Evolutionary conservation across 2,888 invertebrate species (phyloP).

Genomic region (Parnassius glacialis): DNA sequence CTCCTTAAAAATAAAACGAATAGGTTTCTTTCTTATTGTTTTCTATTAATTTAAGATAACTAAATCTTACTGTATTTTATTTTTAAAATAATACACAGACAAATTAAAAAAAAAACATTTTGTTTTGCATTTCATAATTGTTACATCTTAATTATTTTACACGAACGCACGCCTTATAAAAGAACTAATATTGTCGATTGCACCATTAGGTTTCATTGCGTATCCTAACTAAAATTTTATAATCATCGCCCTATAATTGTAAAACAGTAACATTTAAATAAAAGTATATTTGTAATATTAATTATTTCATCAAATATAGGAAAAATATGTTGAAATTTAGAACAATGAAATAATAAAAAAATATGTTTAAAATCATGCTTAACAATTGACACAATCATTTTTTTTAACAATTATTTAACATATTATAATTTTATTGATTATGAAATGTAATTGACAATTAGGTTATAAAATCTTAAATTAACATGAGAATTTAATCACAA

Average conservation of each 20-base stretch:
- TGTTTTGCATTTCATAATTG: slow-evolving; percentile 9
- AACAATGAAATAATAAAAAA: too few relatives aligned
- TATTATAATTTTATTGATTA: not conserved
- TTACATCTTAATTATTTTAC: slow-evolving; percentile 7
- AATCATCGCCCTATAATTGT: not conserved
- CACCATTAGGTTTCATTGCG: slow-evolving; percentile 54
- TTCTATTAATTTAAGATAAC: not conserved
- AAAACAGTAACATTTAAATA: too few relatives aligned
- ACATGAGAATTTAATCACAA: too few relatives aligned
- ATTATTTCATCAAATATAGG: too few relatives aligned
- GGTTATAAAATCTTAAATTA: not conserved
- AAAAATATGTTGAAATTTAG: too few relatives aligned
- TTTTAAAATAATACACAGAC: not conserved
- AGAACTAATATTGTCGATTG: slow-evolving; percentile 72
- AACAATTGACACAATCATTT: not conserved
- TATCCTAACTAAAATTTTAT: slow-evolving; percentile 25
- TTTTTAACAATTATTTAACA: too few relatives aligned
- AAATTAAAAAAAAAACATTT: slow-evolving; percentile 9
- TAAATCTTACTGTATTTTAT: too few relatives aligned
- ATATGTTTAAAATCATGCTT: not conserved
- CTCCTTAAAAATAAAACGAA: not conserved
- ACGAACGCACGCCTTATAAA: slow-evolving; percentile 32
- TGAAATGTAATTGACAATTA: slow-evolving; percentile 19
- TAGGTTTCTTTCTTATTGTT: not conserved
- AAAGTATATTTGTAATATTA: too few relatives aligned